Evolutionary conservation across 2,113 vertebrate genomes (phyloP), one percentile per base, ranked within the genome.

Genomic region (Leptobrachium leishanense): DNA sequence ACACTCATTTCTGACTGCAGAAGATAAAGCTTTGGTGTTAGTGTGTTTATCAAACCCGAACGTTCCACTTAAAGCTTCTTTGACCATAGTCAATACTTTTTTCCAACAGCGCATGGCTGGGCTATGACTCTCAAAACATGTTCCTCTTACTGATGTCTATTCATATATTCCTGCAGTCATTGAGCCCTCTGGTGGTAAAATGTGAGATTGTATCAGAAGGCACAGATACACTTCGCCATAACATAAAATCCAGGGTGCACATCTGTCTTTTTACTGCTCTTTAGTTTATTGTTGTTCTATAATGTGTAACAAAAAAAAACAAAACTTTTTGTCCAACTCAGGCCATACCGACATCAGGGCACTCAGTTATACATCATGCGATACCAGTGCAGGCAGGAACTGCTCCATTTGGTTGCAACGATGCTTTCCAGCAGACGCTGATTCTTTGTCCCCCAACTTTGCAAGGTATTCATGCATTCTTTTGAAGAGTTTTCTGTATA

Each of bases 341-440:
- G 98, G 94, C 94, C 63, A 86, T 99, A 80, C 91, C 94, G 59
- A 93, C 96, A 81, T 93, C 96, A 81, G 93, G 93, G 54, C 93
- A 95, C 72, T 95, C 97, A 0, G 91, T 97, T 82, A 92, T 98
- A 88, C 98, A 98, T 84, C 96, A 94, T 86, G 96, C 95, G 75
- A 96, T 99, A 85, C 93, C 96, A 6, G 91, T 98, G 87, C 98
- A 96, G 90, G 91, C 96, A 57, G 96, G 95, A 88, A 92, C 92
- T 84, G 94, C 95, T 82, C 98, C 94, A 84, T 99, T 97, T 92
- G 96, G 95, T 82, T 97, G 95, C 87, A 92, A 86, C 74, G 97
- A 99, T 82, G 94, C 96, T 86, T 99, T 98, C 89, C 97, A 97
- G 65, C 98, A 97, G 88, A 93, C 97, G 0, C 84, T 99, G 83